Conservation (phyloP, 2,113 vertebrate species). For the Oxygymnocypris stewartii region DNA sequence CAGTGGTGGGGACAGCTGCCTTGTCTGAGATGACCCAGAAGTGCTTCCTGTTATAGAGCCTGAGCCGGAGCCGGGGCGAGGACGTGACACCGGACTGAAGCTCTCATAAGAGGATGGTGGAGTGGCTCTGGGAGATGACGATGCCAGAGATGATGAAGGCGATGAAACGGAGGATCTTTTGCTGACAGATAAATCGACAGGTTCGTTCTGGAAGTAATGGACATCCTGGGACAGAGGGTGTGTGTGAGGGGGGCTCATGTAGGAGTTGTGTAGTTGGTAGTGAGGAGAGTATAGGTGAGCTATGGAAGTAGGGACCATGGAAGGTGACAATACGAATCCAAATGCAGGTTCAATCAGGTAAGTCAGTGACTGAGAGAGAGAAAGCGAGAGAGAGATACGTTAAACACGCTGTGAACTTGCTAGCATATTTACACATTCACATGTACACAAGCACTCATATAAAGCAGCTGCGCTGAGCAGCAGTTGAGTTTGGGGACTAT, state of each 20-base stretch:
- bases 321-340: conserved; percentile 66
- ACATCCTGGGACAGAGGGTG: conserved; percentile 63
- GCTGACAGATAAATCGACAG: conserved; percentile 92
- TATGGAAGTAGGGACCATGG: not conserved
- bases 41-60: conserved; percentile 66
- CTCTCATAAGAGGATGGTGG: conserved; percentile 71
- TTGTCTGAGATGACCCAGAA: conserved; percentile 42
- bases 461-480: conserved; percentile 19
- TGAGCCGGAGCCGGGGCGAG: conserved; percentile 73
- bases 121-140: conserved; percentile 74
- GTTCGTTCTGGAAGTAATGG: conserved; percentile 86
- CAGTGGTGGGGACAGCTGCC: conserved; percentile 45
- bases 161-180: conserved; percentile 86
- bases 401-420: not conserved
- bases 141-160: conserved; percentile 77
- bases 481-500: conserved; percentile 16
- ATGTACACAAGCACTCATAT: not conserved
- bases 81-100: conserved; percentile 74
- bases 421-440: conserved; percentile 20
- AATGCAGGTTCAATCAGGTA: conserved; percentile 67
- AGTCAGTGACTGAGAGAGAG: conserved; percentile 37
- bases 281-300: conserved; percentile 59
- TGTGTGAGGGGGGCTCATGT: conserved; percentile 46
- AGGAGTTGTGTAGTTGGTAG: conserved; percentile 25
- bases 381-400: not conserved